Conservation (phyloP, 2,888 invertebrate species). For the Lasioglossum lativentre region DNA sequence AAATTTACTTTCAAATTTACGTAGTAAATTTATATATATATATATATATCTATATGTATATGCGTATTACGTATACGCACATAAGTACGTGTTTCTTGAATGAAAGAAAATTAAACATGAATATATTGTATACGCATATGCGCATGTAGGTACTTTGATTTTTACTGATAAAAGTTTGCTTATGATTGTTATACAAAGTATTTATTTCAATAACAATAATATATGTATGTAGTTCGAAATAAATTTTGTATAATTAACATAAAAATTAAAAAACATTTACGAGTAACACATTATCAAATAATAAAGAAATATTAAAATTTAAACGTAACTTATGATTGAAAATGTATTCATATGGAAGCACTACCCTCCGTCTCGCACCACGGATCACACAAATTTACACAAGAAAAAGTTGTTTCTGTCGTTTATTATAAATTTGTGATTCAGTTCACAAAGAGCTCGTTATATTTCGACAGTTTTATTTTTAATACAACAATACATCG, state of each 20-base stretch:
- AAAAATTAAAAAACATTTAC: background rate
- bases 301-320: background rate
- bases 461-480: constrained; percentile 8
- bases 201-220: background rate
- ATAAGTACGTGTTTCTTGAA: too few relatives aligned
- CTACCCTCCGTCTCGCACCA: constrained; percentile 18
- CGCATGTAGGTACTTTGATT: too few relatives aligned
- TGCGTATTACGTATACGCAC: too few relatives aligned
- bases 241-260: background rate
- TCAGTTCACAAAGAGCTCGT: background rate
- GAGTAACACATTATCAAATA: background rate
- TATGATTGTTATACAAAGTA: background rate
- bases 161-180: background rate
- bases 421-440: background rate
- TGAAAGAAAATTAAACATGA: too few relatives aligned
- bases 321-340: background rate
- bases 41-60: too few relatives aligned
- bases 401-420: background rate
- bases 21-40: too few relatives aligned
- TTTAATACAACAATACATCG: background rate
- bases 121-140: too few relatives aligned
- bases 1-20: too few relatives aligned
- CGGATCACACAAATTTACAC: constrained; percentile 18
- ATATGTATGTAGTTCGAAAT: background rate
- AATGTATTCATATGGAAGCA: constrained; percentile 2